Conservation (phyloP, 2,797 vertebrate species). For the Taenioides sp. region DNA sequence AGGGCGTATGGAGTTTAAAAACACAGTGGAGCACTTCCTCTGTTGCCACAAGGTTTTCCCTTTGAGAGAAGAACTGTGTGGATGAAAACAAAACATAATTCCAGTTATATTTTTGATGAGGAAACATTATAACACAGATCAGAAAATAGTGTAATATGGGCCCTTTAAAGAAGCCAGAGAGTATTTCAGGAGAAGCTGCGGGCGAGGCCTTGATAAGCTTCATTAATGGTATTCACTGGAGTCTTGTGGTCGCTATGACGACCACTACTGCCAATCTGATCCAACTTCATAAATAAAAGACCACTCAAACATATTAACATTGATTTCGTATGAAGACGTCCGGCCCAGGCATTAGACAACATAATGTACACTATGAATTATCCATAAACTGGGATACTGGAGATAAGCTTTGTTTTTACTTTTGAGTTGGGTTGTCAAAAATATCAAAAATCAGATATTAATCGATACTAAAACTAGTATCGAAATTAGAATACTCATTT, state of each 20-base stretch:
- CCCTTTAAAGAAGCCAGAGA: not conserved
- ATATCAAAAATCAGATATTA: too few relatives aligned
- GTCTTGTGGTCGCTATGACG: slow-evolving; percentile 23
- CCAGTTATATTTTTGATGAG: too few relatives aligned
- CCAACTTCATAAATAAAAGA: slow-evolving; percentile 2
- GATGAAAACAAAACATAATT: too few relatives aligned
- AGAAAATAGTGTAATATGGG: too few relatives aligned
- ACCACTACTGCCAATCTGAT: slow-evolving; percentile 33
- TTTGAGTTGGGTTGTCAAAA: too few relatives aligned
- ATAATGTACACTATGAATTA: not conserved
- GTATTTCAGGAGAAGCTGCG: slow-evolving; percentile 10
- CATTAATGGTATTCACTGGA: slow-evolving; percentile 11
- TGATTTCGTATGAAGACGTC: not conserved
- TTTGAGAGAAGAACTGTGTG: too few relatives aligned
- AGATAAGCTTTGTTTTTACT: not conserved
- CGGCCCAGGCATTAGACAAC: not conserved
- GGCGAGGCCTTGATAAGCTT: slow-evolving; percentile 24
- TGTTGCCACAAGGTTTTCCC: too few relatives aligned
- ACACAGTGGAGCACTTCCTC: too few relatives aligned
- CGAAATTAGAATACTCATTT: too few relatives aligned
- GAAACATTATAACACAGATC: too few relatives aligned
- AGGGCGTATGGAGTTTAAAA: too few relatives aligned
- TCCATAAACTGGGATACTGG: not conserved
- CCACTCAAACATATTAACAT: slow-evolving; percentile 25
- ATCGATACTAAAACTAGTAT: too few relatives aligned